phyloP scores from a whole-genome alignment of 1,140 invertebrate genomes.

The Copidosoma floridanum region DNA sequence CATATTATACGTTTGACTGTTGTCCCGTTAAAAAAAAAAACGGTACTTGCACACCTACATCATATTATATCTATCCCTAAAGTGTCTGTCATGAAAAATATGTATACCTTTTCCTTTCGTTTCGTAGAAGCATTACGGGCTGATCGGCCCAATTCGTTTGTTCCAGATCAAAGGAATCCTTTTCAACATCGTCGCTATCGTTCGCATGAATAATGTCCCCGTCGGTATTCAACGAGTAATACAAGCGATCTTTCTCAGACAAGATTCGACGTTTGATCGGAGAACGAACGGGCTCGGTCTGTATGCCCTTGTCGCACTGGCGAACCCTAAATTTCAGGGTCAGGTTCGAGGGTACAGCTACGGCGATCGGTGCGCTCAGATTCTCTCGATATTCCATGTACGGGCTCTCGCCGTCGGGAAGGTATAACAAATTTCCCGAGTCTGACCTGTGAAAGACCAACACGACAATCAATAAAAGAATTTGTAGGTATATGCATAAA shows the following conservation, averaged over 20 bases:
- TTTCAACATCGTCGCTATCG: conserved; percentile 33
- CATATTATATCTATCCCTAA: too few relatives aligned
- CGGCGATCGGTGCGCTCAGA: conserved; percentile 26
- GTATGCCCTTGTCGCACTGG: conserved; percentile 61
- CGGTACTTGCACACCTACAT: too few relatives aligned
- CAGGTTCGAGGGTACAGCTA: conserved; percentile 44
- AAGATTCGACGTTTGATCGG: conserved; percentile 49
- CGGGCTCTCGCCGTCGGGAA: conserved; percentile 54
- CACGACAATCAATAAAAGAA: too few relatives aligned
- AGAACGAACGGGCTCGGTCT: conserved; percentile 57
- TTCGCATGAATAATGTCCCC: conserved; percentile 37
- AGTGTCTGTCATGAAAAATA: too few relatives aligned
- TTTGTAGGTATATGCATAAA: too few relatives aligned
- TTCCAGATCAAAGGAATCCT: conserved; percentile 43
- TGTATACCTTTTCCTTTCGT: conserved; percentile 51
- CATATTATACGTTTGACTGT: too few relatives aligned
- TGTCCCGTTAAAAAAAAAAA: too few relatives aligned
- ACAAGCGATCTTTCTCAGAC: conserved; percentile 47
- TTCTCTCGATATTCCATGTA: conserved; percentile 60
- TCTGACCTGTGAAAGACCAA: too few relatives aligned
- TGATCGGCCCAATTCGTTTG: conserved; percentile 40
- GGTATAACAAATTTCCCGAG: conserved; percentile 49
- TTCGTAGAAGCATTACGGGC: conserved; percentile 43
- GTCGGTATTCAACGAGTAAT: conserved; percentile 38
- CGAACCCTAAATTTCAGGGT: conserved; percentile 59